Conservation (phyloP, 2,888 invertebrate species). For the Euclidia mi region DNA sequence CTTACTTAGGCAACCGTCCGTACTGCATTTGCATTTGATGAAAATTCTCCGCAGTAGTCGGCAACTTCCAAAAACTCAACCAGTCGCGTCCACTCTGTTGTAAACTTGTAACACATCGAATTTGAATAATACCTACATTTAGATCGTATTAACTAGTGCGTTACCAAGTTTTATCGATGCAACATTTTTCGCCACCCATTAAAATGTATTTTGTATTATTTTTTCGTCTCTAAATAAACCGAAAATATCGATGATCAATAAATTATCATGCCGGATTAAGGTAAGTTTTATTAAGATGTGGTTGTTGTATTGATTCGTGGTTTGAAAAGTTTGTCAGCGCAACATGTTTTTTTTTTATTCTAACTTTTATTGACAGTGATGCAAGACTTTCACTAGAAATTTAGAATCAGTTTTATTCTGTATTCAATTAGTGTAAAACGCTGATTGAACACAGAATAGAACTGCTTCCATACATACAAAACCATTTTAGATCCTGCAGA, state of each 20-base stretch:
- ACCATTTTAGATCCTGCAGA: too few species aligned
- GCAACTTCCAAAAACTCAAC: conserved; percentile 47
- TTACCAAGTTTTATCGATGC: conserved; percentile 28
- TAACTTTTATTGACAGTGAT: too few species aligned
- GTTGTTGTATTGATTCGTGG: too few species aligned
- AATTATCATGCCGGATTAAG: conserved; percentile 1
- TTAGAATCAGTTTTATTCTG: too few species aligned
- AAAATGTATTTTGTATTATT: not conserved
- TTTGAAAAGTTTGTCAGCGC: too few species aligned
- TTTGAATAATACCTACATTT: conserved; percentile 63
- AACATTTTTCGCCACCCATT: conserved; percentile 5
- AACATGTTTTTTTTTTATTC: too few species aligned
- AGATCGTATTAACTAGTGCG: conserved; percentile 46
- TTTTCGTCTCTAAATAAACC: not conserved
- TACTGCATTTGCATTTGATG: conserved; percentile 63
- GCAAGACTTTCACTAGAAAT: too few species aligned
- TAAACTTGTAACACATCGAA: conserved; percentile 47
- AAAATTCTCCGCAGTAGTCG: conserved; percentile 49
- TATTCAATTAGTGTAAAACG: too few species aligned
- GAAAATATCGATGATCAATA: conserved; percentile 13
- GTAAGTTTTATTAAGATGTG: not conserved
- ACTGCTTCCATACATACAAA: too few species aligned
- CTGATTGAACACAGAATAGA: too few species aligned
- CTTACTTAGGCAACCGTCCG: conserved; percentile 32
- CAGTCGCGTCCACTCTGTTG: conserved; percentile 33